phyloP scores from a whole-genome alignment of 30 jellyfish, hydroid and myxozoan genomes.

The Aurelia sp. region DNA sequence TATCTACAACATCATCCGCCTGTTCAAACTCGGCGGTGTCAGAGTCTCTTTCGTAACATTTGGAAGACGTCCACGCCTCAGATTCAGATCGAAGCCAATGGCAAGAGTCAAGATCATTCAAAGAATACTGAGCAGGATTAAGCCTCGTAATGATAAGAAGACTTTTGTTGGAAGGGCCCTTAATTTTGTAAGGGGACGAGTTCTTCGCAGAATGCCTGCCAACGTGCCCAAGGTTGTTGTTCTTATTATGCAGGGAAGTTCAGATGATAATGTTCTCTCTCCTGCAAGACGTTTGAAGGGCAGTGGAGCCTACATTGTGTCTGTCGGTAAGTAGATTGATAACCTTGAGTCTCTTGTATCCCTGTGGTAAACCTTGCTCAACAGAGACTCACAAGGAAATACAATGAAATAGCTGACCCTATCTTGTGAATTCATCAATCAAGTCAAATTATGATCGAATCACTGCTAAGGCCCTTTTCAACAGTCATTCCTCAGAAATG shows the following conservation, averaged over 20 bases:
- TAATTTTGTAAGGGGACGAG: conserved; percentile 31
- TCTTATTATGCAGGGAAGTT: conserved; percentile 67
- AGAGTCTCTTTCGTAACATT: conserved; percentile 46
- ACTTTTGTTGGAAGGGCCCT: conserved; percentile 55
- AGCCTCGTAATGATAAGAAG: conserved; percentile 36
- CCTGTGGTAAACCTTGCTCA: too few relatives aligned
- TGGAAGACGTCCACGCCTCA: conserved; percentile 42
- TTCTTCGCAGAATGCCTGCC: conserved; percentile 21
- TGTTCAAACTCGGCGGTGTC: conserved; percentile 50
- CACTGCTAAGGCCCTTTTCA: too few relatives aligned
- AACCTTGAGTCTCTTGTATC: too few relatives aligned
- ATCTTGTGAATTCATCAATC: too few relatives aligned
- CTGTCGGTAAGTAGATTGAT: conserved; percentile 53
- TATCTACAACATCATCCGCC: conserved; percentile 60
- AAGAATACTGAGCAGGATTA: conserved; percentile 23
- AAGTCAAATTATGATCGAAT: too few relatives aligned
- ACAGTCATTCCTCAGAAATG: too few relatives aligned
- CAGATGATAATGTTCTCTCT: conserved; percentile 57
- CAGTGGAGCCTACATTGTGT: conserved; percentile 53
- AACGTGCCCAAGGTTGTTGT: conserved; percentile 37
- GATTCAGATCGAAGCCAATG: conserved; percentile 23
- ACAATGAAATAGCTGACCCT: too few relatives aligned
- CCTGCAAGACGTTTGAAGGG: conserved; percentile 46
- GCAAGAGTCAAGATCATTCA: conserved; percentile 41
- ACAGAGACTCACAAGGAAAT: too few relatives aligned